Conservation (phyloP, 2,797 vertebrate genomes). For the Lacerta viridis region DNA sequence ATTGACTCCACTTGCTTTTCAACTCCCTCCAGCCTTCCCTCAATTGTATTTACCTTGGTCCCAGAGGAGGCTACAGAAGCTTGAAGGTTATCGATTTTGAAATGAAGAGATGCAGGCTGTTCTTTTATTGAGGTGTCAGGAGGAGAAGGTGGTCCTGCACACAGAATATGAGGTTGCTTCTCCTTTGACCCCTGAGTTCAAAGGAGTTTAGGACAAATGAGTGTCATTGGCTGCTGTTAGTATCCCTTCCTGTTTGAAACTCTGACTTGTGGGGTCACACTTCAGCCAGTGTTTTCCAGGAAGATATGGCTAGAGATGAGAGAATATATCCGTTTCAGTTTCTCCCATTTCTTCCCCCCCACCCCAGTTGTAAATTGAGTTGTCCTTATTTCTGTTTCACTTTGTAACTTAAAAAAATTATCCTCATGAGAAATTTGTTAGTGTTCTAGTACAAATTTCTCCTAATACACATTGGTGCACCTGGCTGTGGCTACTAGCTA, state of each 20-base stretch:
- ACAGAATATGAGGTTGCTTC: constrained; percentile 31
- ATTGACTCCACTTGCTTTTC: constrained; percentile 66
- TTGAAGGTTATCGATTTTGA: constrained; percentile 75
- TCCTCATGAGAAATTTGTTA: too few species aligned
- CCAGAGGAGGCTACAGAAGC: constrained; percentile 66
- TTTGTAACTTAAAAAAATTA: too few species aligned
- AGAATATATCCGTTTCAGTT: too few species aligned
- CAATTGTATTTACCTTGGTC: constrained; percentile 72
- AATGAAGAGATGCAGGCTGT: constrained; percentile 70
- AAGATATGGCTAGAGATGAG: too few species aligned
- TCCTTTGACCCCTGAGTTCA: neutral
- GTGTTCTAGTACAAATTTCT: too few species aligned
- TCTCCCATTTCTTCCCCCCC: too few species aligned
- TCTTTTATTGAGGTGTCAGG: constrained; percentile 56
- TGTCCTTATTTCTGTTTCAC: too few species aligned
- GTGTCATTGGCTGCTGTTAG: constrained; percentile 20
- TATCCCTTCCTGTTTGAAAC: neutral
- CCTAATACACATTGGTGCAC: too few species aligned
- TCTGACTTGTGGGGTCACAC: neutral
- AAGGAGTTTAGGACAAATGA: accelerated
- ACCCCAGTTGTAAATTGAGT: too few species aligned
- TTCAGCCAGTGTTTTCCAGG: neutral
- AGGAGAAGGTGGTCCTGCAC: constrained; percentile 23
- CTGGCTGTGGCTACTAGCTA: too few species aligned
- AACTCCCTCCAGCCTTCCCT: constrained; percentile 64